Percentiles rank a stretch among this genome's conserved stretches.
Conservation (phyloP, 23 tunicate genomes). For the Halocynthia roretzi region DNA sequence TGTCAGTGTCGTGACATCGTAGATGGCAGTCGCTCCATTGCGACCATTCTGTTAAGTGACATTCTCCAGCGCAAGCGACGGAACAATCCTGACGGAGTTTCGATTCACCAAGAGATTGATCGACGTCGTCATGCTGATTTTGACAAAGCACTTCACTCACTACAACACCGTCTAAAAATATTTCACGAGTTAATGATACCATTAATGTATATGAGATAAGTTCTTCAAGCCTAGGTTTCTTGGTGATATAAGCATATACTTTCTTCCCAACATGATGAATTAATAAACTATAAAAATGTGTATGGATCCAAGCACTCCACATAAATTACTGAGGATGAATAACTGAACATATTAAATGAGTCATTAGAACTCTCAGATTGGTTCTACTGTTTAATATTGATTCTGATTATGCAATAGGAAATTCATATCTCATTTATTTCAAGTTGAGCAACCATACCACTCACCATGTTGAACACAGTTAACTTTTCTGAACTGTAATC, state of each 20-base stretch:
- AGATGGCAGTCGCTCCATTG: slow-evolving; percentile 77
- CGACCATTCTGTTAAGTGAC: slow-evolving; percentile 65
- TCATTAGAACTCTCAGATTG: no score
- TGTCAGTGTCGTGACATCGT: slow-evolving; percentile 9
- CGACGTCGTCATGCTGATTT: slow-evolving; percentile 5
- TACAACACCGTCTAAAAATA: slow-evolving; percentile 3
- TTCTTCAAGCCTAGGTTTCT: no score
- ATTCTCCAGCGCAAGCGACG: slow-evolving; percentile 60
- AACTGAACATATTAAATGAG: no score
- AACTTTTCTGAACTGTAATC: slow-evolving; percentile 29
- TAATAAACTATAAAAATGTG: no score
- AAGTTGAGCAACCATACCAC: background rate
- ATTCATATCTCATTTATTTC: no score
- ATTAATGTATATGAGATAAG: background rate
- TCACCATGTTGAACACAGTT: slow-evolving; percentile 65
- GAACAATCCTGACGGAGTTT: slow-evolving; percentile 2
- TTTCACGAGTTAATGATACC: background rate
- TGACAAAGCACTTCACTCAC: slow-evolving; percentile 5
- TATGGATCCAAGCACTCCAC: no score
- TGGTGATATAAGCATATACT: no score
- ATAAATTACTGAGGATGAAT: no score
- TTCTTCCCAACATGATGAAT: no score
- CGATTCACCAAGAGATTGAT: background rate
- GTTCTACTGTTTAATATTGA: no score
- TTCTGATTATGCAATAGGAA: no score